Conservation (phyloP, 1,140 invertebrate species). For the Drosophila erecta region DNA sequence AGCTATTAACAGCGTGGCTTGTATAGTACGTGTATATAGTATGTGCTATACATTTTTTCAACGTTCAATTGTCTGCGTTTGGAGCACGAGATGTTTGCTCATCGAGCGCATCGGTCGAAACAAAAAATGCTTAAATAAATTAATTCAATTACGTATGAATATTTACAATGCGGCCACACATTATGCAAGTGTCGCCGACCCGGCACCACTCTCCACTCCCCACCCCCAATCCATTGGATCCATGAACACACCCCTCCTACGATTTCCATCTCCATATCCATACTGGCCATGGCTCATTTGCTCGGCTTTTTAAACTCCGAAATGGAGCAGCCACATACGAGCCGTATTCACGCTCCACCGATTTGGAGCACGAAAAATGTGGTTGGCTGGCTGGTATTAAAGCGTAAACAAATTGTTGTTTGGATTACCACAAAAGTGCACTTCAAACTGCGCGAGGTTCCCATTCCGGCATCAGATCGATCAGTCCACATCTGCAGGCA, state of each 20-base stretch:
- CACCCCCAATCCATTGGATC: conserved; percentile 7
- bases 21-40: conserved; percentile 15
- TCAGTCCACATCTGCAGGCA: conserved; percentile 17
- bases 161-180: conserved; percentile 71
- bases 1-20: conserved; percentile 43
- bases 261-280: neutral
- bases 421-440: conserved; percentile 62
- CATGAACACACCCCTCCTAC: conserved; percentile 8
- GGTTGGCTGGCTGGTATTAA: conserved; percentile 53
- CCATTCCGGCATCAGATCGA: conserved; percentile 19
- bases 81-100: conserved; percentile 39
- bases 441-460: conserved; percentile 44
- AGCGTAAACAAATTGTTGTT: conserved; percentile 53
- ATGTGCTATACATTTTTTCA: conserved; percentile 17
- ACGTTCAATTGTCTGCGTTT: conserved; percentile 41
- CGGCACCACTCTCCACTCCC: conserved; percentile 5
- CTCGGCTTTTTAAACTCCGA: conserved; percentile 40
- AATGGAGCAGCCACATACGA: conserved; percentile 46
- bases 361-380: conserved; percentile 65
- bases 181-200: conserved; percentile 73
- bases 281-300: conserved; percentile 69
- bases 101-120: conserved; percentile 31
- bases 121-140: conserved; percentile 63
- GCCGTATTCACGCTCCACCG: conserved; percentile 64
- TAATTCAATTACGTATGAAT: conserved; percentile 79